Base-by-base conservation (phyloP, 2,888 invertebrate genomes). In the Habroteleia sp. region DNA sequence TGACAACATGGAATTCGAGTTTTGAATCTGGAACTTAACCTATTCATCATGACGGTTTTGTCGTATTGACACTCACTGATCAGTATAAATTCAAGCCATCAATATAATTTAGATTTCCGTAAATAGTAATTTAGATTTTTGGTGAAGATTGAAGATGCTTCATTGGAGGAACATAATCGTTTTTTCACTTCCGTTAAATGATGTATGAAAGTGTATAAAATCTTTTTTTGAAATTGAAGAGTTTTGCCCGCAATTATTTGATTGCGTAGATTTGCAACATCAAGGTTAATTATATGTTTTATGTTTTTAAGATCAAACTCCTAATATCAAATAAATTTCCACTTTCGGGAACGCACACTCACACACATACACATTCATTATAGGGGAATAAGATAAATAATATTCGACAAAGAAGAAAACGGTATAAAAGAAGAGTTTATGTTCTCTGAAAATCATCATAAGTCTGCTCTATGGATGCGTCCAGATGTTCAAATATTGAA, bases 401-500 rank as follows among this genome's bases (percentile, higher is more conserved):
- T 16, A 7, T 16, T 5, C 8, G n/a, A 4, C 10, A 31, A 46
- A 33, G 33, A 20, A 46, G 16, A 54, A 13, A 42, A 31, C 23
- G 25, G 6, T n/a, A 54, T 42, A 10, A 56, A 56, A 41, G n/a
- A 14, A 20, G 23, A 58, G 44, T 35, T 31, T 58, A 25, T n/a
- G n/a, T n/a, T n/a, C 42, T 42, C 11, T 23, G 13, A 44, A 58
- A 58, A 46, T 60, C 29, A 16, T 46, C 42, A 37, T 29, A 46
- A 46, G 13, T 42, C 8, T 25, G 27, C 5, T 58, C 35, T 58
- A 35, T 23, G 17, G 35, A 5, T 42, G 17, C n/a, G 16, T 29
- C 46, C 60, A 60, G 37, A 46, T 60, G 60, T 60, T 46, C 60
- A 60, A 60, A 60, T 48, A 46, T 48, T 60, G 46, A 46, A 37